Conservation (phyloP, 2,113 vertebrate species). For the Tachuris rubrigastra region DNA sequence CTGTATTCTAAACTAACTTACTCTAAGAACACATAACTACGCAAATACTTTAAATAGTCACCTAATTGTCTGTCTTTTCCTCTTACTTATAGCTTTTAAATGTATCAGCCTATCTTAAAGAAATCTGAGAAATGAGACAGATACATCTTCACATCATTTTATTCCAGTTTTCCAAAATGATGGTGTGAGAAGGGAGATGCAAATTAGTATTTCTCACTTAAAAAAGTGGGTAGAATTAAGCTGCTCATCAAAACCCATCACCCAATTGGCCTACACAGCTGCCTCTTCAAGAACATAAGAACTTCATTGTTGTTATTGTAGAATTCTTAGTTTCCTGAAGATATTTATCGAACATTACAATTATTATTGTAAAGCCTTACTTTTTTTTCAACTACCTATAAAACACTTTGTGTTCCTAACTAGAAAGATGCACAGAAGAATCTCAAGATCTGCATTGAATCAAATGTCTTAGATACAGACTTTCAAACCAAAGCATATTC, state of each 20-base stretch:
- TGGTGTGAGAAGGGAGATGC: background rate
- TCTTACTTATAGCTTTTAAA: background rate
- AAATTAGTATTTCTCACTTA: background rate
- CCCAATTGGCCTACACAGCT: rapidly evolving
- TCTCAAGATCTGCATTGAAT: background rate
- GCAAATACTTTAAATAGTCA: background rate
- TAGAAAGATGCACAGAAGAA: background rate
- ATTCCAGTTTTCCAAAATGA: background rate
- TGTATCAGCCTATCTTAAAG: background rate
- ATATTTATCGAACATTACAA: background rate
- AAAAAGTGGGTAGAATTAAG: background rate
- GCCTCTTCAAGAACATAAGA: background rate
- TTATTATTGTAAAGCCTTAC: background rate
- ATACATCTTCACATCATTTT: background rate
- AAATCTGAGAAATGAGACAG: background rate
- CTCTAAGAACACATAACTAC: background rate
- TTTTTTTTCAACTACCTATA: background rate
- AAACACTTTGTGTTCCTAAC: background rate
- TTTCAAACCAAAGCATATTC: background rate
- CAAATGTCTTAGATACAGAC: background rate
- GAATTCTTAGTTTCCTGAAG: background rate
- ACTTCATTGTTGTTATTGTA: rapidly evolving
- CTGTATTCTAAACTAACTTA: background rate
- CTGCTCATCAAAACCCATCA: background rate
- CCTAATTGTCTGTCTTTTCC: background rate